phyloP scores from a whole-genome alignment of 2,113 vertebrate species.

The Hippocampus guttulatus region DNA sequence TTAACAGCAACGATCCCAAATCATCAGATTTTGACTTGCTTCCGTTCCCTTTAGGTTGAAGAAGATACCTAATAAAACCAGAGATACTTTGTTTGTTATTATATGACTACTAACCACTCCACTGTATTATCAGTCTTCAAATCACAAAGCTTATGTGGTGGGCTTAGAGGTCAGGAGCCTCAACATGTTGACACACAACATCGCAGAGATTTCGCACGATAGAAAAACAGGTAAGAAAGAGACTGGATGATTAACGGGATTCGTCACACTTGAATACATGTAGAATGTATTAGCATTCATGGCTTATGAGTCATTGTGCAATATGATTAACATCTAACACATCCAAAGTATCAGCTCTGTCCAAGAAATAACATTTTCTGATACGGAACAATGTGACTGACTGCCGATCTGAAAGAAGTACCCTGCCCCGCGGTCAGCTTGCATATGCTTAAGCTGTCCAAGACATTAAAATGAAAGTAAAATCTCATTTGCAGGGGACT shows the following conservation, averaged over 20 bases:
- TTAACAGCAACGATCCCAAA: constrained; percentile 87
- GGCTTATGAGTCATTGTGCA: not conserved
- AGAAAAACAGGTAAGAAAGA: not conserved
- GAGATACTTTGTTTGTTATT: not conserved
- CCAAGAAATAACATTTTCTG: not conserved
- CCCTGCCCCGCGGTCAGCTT: not conserved
- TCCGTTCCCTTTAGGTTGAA: constrained; percentile 92
- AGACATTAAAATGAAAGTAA: not conserved
- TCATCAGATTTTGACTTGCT: constrained; percentile 92
- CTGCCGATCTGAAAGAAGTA: not conserved
- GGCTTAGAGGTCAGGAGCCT: no score
- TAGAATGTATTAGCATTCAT: not conserved
- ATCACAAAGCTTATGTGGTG: not conserved
- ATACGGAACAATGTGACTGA: not conserved
- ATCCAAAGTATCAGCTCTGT: not conserved
- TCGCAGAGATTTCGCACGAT: not conserved
- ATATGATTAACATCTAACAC: not conserved
- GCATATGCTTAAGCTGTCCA: not conserved
- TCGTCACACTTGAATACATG: not conserved
- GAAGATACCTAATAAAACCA: constrained; percentile 82
- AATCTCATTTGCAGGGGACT: not conserved
- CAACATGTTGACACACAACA: not conserved
- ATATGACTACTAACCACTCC: not conserved
- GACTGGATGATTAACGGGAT: not conserved
- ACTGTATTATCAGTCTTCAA: not conserved